Evolutionary conservation across 2,113 vertebrate species (phyloP).

Genomic region (Hystrix cristata): DNA sequence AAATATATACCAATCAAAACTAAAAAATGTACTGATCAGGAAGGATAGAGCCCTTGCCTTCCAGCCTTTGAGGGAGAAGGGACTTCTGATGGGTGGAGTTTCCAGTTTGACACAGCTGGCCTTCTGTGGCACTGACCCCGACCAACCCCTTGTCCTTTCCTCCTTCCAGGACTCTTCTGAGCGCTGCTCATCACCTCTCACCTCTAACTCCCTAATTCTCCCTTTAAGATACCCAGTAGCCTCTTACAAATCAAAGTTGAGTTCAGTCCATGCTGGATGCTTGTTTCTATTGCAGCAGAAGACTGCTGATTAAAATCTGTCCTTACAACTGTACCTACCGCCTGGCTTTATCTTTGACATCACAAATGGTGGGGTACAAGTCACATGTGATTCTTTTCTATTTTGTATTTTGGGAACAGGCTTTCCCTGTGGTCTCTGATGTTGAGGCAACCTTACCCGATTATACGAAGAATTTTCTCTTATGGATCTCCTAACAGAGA

Average conservation of each 20-base stretch:
- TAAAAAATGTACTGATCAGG: background rate
- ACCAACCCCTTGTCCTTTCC: background rate
- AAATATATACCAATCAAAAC: background rate
- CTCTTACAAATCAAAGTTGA: background rate
- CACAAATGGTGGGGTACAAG: background rate
- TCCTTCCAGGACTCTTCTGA: background rate
- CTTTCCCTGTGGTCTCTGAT: background rate
- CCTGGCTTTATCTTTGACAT: background rate
- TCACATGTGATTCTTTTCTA: background rate
- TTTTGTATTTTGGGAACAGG: conserved; percentile 16
- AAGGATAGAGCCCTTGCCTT: background rate
- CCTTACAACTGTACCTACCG: background rate
- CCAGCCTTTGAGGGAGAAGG: background rate
- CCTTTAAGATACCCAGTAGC: background rate
- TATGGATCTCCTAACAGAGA: background rate
- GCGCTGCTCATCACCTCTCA: too few relatives aligned
- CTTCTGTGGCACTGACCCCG: too few relatives aligned
- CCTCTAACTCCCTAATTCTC: background rate
- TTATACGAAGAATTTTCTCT: background rate
- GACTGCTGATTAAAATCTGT: background rate
- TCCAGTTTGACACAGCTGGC: background rate
- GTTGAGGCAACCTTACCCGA: background rate
- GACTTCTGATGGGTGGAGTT: background rate
- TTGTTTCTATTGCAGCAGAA: background rate
- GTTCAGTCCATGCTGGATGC: background rate